Evolutionary conservation across 2,797 vertebrate species (phyloP).

Genomic region (Neopelma chrysocephalum): DNA sequence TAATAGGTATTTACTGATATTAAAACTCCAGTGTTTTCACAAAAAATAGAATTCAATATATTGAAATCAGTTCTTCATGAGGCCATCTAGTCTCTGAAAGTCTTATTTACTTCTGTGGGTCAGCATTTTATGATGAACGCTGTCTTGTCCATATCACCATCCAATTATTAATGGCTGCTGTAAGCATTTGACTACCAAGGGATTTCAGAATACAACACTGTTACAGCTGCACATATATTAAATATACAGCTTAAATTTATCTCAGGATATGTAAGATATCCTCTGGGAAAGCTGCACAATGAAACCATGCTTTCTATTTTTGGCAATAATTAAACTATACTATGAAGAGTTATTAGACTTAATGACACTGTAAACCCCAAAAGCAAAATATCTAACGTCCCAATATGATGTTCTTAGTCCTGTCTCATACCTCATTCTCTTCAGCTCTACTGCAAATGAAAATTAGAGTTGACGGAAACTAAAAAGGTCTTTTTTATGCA

Average conservation of each 20-base stretch:
- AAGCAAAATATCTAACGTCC: slow-evolving; percentile 51
- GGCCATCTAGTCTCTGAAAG: neutral
- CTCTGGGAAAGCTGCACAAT: slow-evolving; percentile 33
- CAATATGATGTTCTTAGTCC: neutral
- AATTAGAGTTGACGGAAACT: slow-evolving; percentile 30
- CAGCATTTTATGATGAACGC: neutral
- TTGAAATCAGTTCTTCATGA: neutral
- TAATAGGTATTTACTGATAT: neutral
- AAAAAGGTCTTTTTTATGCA: slow-evolving; percentile 31
- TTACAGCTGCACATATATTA: slow-evolving; percentile 33
- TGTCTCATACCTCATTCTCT: slow-evolving; percentile 38
- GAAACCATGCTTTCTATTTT: slow-evolving; percentile 47
- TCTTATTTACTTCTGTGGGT: neutral
- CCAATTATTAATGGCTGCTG: neutral
- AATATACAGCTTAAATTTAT: slow-evolving; percentile 53
- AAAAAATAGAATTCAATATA: neutral
- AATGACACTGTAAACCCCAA: slow-evolving; percentile 17
- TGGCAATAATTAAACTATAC: slow-evolving; percentile 56
- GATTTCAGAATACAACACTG: neutral
- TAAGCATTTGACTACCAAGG: slow-evolving; percentile 25
- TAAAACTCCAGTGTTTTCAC: neutral
- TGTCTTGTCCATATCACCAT: neutral
- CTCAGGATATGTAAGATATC: slow-evolving; percentile 23
- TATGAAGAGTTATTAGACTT: slow-evolving; percentile 25
- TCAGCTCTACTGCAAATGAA: slow-evolving; percentile 39